Evolutionary conservation across 2,888 invertebrate genomes (phyloP), one percentile per base, ranked within the genome.

Genomic region (Drosophila testacea): DNA sequence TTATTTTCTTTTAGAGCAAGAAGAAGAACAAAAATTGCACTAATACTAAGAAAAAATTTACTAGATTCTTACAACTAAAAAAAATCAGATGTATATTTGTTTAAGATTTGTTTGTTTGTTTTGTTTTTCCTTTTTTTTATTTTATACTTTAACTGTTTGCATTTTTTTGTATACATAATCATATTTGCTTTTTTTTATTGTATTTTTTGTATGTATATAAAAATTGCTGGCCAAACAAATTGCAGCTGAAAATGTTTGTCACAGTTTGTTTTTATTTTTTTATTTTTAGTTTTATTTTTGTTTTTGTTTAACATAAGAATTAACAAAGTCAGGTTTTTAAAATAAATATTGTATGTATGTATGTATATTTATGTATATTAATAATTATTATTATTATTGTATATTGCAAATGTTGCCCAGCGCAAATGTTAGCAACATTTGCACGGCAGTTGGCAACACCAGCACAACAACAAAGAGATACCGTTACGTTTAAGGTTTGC

Each of bases 41-140:
- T 89, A 87, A 84, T 77, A 77, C 87, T 91, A 91, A 71, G 78
- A 91, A 91, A 91, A 91, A 91, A 91, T 91, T 91, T 90, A 88
- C 91, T 91, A 91, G 78, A 80, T 62, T 69, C 90, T 91, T 91
- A 90, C 66, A 81, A 87, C 83, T 91, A 90, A 91, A 84, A 79
- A 89, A 84, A 90, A 84, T 89, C 88, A 87, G 90, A 90, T 90
- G 84, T 86, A 89, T 83, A 82, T 81, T 89, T 90, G 74, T 79
- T 83, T 85, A 71, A 88, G 66, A 86, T 83, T 88, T 75, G 72
- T 67, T 73, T 69, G 38, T 52, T 79, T 69, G 39, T 55, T 52
- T 51, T 50, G 71, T 30, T 27, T 39, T 66, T 34, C 44, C 56
- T 54, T 55, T 44, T 55, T 57, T 56, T 42, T 16, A 13, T 62